Evolutionary conservation across 2,797 vertebrate genomes (phyloP).

Genomic region (Chiroxiphia lanceolata): DNA sequence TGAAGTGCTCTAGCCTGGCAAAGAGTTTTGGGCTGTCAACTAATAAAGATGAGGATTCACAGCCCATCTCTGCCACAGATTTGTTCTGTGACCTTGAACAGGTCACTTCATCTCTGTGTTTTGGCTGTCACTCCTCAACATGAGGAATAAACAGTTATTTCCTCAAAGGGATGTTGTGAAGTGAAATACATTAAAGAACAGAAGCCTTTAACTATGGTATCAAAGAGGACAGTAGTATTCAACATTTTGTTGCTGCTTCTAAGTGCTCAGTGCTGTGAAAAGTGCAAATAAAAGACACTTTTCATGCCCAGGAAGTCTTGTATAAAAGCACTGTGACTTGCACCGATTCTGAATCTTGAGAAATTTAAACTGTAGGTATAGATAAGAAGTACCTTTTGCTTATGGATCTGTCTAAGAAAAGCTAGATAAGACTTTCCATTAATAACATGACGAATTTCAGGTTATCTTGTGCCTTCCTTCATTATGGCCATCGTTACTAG

Average conservation of each 20-base stretch:
- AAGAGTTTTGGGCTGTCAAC: background rate
- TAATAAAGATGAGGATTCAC: background rate
- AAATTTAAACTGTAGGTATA: background rate
- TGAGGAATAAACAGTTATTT: background rate
- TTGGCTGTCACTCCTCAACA: background rate
- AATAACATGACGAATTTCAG: background rate
- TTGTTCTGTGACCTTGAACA: background rate
- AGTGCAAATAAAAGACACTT: background rate
- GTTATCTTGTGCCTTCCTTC: background rate
- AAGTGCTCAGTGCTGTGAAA: slow-evolving; percentile 7
- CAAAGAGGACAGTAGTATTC: background rate
- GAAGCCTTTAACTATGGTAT: background rate
- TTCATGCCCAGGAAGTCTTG: background rate
- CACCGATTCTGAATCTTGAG: background rate
- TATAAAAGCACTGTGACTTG: background rate
- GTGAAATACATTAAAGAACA: background rate
- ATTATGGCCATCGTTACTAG: background rate
- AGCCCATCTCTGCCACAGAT: background rate
- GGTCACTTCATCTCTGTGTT: background rate
- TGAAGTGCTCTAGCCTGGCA: background rate
- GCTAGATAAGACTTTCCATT: background rate
- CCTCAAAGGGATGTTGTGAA: background rate
- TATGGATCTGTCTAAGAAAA: background rate
- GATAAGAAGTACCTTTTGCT: background rate
- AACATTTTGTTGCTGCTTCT: background rate